These are phyloP conservation scores for Microtus oregoni DNA, from an alignment of 2,113 vertebrate species.

Conservation along the genomic window DNA sequence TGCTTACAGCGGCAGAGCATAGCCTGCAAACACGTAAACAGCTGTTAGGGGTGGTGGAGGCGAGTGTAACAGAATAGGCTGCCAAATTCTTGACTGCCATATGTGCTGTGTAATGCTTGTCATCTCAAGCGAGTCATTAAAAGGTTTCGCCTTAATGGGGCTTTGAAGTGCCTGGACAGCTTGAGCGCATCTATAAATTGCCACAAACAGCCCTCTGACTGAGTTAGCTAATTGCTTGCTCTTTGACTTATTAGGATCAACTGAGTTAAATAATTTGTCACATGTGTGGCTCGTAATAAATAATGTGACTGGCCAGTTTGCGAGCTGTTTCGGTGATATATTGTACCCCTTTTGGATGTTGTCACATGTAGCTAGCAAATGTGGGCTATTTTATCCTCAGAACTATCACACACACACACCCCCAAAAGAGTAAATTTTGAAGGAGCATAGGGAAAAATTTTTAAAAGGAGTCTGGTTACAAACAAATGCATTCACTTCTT, in stretches of 20 bases:
- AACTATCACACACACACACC: constrained; percentile 69
- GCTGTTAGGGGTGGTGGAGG: constrained; percentile 75
- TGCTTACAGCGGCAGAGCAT: constrained; percentile 30
- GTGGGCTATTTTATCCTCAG: constrained; percentile 64
- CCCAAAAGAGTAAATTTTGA: constrained; percentile 74
- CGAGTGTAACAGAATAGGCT: constrained; percentile 79
- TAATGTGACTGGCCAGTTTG: constrained; percentile 90
- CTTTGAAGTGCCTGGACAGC: constrained; percentile 91
- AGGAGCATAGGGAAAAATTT: constrained; percentile 48
- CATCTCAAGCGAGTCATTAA: constrained; percentile 92
- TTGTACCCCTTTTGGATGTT: constrained; percentile 89
- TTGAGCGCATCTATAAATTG: constrained; percentile 96
- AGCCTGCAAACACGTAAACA: constrained; percentile 84
- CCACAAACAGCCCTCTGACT: constrained; percentile 92
- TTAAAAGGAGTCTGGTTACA: constrained; percentile 38
- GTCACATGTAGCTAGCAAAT: constrained; percentile 86
- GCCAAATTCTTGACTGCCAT: constrained; percentile 87
- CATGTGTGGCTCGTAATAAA: constrained; percentile 95
- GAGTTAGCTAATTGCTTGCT: constrained; percentile 98
- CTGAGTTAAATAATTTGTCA: constrained; percentile 98
- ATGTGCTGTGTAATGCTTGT: constrained; percentile 89
- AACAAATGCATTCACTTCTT: constrained; percentile 50
- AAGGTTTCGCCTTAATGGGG: constrained; percentile 85
- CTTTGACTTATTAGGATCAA: constrained; percentile 97
- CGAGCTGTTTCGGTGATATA: constrained; percentile 89